phyloP scores from a whole-genome alignment of 2,888 invertebrate genomes.

The Drosophila nr. fundita region DNA sequence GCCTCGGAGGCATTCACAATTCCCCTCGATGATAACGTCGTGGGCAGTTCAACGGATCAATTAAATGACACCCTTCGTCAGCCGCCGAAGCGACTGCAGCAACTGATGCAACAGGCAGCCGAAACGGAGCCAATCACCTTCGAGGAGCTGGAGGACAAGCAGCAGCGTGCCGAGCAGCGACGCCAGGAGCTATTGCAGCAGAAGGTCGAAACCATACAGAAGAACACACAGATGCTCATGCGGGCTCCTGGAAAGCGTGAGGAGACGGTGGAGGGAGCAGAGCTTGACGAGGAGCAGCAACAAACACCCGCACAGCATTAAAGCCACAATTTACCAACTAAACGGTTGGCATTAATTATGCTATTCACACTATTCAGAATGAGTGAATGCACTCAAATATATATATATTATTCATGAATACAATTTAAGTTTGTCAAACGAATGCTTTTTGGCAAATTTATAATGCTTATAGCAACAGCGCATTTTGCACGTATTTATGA shows the following conservation, averaged over 20 bases:
- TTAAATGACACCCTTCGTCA: conserved; percentile 83
- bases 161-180: conserved; percentile 90
- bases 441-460: neutral
- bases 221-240: conserved; percentile 85
- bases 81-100: conserved; percentile 89
- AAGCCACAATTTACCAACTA: neutral
- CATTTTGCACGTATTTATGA: neutral
- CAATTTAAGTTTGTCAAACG: neutral
- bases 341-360: neutral
- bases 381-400: neutral
- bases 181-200: conserved; percentile 86
- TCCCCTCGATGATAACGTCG: conserved; percentile 83
- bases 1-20: conserved; percentile 88
- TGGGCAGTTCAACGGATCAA: conserved; percentile 22
- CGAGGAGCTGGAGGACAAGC: conserved; percentile 89
- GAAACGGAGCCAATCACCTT: conserved; percentile 86
- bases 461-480: neutral
- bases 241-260: conserved; percentile 66
- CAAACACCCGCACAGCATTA: neutral
- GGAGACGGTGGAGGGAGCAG: conserved; percentile 64
- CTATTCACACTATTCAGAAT: neutral
- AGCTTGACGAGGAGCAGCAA: neutral
- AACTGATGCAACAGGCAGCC: conserved; percentile 86
- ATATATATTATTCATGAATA: neutral
- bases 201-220: conserved; percentile 79